A percentile compares a stretch with the other conserved stretches of the same genome.
Conservation (phyloP, 1,140 invertebrate genomes). For the Popillia japonica region DNA sequence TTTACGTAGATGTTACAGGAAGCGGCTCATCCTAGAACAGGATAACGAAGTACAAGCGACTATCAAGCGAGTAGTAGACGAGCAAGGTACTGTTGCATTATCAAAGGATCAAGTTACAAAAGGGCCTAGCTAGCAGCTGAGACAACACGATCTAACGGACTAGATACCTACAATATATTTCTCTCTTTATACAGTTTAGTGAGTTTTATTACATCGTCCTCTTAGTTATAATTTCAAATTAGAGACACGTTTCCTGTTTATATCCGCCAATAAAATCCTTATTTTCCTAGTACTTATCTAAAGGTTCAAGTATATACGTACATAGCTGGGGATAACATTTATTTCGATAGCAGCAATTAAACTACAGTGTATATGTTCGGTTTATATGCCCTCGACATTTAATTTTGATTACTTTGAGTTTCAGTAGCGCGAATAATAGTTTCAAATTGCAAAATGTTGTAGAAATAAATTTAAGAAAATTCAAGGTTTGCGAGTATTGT, state of each 20-base stretch:
- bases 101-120: slow-evolving; percentile 13
- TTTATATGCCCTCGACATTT: not conserved
- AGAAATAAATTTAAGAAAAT: not conserved
- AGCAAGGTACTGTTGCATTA: not conserved
- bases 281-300: not conserved
- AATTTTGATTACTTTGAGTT: not conserved
- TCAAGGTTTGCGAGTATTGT: not conserved
- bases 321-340: not conserved
- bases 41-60: not conserved
- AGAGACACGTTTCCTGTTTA: slow-evolving; percentile 7
- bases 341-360: not conserved
- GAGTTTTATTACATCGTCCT: not conserved
- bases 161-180: not conserved
- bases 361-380: not conserved
- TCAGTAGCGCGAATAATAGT: not conserved
- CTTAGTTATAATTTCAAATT: slow-evolving; percentile 9
- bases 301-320: not conserved
- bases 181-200: not conserved
- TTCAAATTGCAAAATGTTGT: not conserved
- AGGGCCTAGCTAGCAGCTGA: not conserved
- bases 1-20: no score
- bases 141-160: not conserved
- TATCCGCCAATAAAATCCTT: not conserved
- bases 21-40: no score
- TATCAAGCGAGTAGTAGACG: not conserved